Evolutionary conservation across 92 coral and sea anemone genomes (phyloP).

Genomic region (Metridium senile): DNA sequence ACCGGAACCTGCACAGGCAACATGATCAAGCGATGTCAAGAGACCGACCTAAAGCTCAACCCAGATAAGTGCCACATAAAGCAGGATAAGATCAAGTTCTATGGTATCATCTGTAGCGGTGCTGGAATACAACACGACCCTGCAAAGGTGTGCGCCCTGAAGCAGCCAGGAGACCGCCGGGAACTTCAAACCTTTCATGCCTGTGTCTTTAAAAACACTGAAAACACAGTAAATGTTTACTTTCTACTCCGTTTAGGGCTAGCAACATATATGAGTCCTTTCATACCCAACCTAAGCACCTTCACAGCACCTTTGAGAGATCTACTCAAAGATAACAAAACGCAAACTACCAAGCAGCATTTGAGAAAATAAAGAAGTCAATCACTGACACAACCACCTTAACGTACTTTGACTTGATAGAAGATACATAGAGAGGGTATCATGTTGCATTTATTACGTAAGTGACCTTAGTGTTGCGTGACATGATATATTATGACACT

Average conservation of each 20-base stretch:
- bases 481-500: too few relatives aligned
- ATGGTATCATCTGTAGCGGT: conserved; percentile 47
- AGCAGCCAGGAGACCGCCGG: conserved; percentile 39
- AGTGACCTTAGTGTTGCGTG: too few relatives aligned
- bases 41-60: conserved; percentile 55
- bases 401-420: conserved; percentile 40
- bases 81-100: conserved; percentile 43
- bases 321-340: conserved; percentile 37
- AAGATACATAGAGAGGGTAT: too few relatives aligned
- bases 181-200: conserved; percentile 54
- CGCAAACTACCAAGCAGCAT: conserved; percentile 34
- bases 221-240: too few relatives aligned
- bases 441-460: too few relatives aligned
- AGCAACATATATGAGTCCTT: conserved; percentile 64
- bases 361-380: conserved; percentile 31
- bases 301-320: conserved; percentile 64
- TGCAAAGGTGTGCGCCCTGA: conserved; percentile 46
- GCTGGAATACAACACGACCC: conserved; percentile 35
- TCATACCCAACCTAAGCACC: conserved; percentile 59
- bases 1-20: conserved; percentile 19
- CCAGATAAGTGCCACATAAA: conserved; percentile 50
- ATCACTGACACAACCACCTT: conserved; percentile 39
- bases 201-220: too few relatives aligned
- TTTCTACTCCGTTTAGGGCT: too few relatives aligned
- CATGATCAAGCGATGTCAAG: conserved; percentile 23